Percentiles rank a stretch among this genome's conserved stretches.
phyloP scores from a whole-genome alignment of 2,888 invertebrate genomes.

The Deilephila elpenor region DNA sequence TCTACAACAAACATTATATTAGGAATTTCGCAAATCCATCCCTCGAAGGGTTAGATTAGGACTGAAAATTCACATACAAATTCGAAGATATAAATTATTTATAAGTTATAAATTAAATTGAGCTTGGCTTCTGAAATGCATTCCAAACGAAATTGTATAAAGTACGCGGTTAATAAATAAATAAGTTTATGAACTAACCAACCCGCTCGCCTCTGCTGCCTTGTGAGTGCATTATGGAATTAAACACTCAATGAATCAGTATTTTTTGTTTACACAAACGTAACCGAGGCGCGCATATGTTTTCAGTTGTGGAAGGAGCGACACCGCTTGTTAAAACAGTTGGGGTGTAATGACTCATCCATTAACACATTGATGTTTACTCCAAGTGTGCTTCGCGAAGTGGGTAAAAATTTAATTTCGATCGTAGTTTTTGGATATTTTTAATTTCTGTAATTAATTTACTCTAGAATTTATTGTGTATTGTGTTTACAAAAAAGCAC shows the following conservation, averaged over 20 bases:
- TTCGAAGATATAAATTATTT: too few relatives aligned
- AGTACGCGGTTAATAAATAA: too few relatives aligned
- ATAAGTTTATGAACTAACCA: too few relatives aligned
- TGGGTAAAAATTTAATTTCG: background rate
- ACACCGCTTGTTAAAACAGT: constrained; percentile 38
- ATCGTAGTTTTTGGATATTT: background rate
- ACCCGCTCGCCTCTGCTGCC: constrained; percentile 37
- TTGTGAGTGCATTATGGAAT: constrained; percentile 40
- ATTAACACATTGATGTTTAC: constrained; percentile 7
- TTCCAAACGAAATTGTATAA: too few relatives aligned
- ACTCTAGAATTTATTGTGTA: too few relatives aligned
- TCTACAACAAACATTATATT: too few relatives aligned
- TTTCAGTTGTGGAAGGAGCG: constrained; percentile 46
- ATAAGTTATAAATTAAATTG: too few relatives aligned
- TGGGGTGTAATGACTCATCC: constrained; percentile 36
- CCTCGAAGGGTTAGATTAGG: too few relatives aligned
- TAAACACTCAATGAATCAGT: constrained; percentile 58
- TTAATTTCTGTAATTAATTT: background rate
- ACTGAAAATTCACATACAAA: too few relatives aligned
- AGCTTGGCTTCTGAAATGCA: too few relatives aligned
- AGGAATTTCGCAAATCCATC: too few relatives aligned
- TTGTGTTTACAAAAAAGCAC: too few relatives aligned
- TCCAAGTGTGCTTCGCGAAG: background rate
- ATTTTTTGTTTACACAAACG: constrained; percentile 55
- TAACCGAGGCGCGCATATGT: constrained; percentile 54